phyloP scores from a whole-genome alignment of 2,888 invertebrate genomes.

The Nomada ferruginata region DNA sequence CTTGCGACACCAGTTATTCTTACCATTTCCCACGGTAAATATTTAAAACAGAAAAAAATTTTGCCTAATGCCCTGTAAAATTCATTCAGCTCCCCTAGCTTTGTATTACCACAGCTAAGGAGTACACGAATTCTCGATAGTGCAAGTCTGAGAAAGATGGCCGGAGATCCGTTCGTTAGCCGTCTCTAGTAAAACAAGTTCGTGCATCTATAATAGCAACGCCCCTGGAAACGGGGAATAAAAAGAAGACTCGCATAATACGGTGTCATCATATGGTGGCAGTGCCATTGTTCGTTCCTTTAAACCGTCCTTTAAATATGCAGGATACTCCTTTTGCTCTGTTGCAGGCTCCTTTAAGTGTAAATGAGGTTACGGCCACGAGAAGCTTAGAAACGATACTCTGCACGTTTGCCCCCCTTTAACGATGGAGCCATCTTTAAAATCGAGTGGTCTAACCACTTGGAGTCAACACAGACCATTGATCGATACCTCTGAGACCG shows the following conservation, averaged over 20 bases:
- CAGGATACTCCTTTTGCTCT: slow-evolving; percentile 44
- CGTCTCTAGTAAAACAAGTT: slow-evolving; percentile 42
- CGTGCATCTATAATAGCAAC: slow-evolving; percentile 45
- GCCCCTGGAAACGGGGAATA: slow-evolving; percentile 41
- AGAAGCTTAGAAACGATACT: slow-evolving; percentile 22
- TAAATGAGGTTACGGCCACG: slow-evolving; percentile 40
- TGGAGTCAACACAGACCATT: slow-evolving; percentile 6
- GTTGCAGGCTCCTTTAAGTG: slow-evolving; percentile 45
- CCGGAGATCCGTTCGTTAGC: slow-evolving; percentile 6
- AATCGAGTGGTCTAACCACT: slow-evolving; percentile 19
- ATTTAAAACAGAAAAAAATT: slow-evolving; percentile 14
- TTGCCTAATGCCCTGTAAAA: slow-evolving; percentile 22
- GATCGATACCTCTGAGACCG: background rate
- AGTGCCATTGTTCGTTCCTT: slow-evolving; percentile 55
- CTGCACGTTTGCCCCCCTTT: slow-evolving; percentile 15
- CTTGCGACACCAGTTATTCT: background rate
- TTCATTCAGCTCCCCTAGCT: slow-evolving; percentile 17
- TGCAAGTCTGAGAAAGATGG: slow-evolving; percentile 33
- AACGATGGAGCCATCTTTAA: slow-evolving; percentile 21
- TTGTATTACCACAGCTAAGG: too few species aligned
- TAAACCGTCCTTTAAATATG: slow-evolving; percentile 46
- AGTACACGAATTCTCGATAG: background rate
- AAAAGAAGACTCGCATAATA: slow-evolving; percentile 42
- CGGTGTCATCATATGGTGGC: slow-evolving; percentile 42
- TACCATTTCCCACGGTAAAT: slow-evolving; percentile 10